These are phyloP conservation scores for Eupeodes luniger DNA, from an alignment of 2,888 invertebrate genomes.

Conservation along the genomic window DNA sequence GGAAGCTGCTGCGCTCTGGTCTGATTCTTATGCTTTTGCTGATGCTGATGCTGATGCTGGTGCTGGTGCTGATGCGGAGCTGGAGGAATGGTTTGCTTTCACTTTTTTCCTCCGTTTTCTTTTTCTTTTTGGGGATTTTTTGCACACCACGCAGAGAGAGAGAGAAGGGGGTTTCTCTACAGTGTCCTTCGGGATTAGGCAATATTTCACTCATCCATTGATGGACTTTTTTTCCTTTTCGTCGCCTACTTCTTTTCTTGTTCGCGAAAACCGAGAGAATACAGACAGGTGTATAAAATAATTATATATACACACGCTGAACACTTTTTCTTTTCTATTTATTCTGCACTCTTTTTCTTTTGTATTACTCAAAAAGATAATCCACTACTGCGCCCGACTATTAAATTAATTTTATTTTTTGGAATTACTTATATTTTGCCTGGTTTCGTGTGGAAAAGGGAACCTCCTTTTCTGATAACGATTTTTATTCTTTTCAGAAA, in stretches of 20 bases:
- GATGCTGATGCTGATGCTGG: too few species aligned
- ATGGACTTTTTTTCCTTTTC: conserved; percentile 49
- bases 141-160: background rate
- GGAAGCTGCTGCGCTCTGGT: background rate
- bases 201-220: conserved; percentile 63
- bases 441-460: conserved; percentile 20
- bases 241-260: conserved; percentile 51
- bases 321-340: conserved; percentile 52
- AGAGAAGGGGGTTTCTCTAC: conserved; percentile 11
- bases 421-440: conserved; percentile 37
- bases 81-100: conserved; percentile 53
- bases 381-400: conserved; percentile 48
- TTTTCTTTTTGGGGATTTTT: conserved; percentile 16
- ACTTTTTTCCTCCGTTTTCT: conserved; percentile 57
- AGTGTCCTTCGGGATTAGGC: conserved; percentile 55
- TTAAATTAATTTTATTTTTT: conserved; percentile 59
- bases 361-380: conserved; percentile 22
- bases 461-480: conserved; percentile 35
- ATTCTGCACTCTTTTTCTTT: conserved; percentile 35
- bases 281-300: conserved; percentile 65
- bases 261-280: conserved; percentile 68
- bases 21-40: too few species aligned
- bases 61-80: conserved; percentile 1
- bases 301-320: conserved; percentile 56
- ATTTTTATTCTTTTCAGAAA: conserved; percentile 22